These are phyloP conservation scores for Oophaga pumilio DNA, from an alignment of 2,113 vertebrate genomes.

Conservation along the genomic window DNA sequence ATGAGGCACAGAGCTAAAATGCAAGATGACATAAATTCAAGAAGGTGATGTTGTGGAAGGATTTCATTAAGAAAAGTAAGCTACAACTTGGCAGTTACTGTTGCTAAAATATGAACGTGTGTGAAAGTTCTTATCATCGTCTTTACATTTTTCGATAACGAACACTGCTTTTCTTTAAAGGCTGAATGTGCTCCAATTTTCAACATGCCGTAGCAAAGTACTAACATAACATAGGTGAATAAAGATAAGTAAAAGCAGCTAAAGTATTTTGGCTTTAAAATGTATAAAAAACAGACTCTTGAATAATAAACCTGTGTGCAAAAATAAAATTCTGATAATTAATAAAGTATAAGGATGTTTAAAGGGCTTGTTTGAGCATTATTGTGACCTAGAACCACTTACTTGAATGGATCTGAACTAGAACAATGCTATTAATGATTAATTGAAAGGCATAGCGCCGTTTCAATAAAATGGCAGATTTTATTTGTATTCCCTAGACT, in stretches of 20 bases:
- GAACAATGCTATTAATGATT: too few species aligned
- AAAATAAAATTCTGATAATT: too few species aligned
- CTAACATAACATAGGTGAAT: background rate
- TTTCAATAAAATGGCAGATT: too few species aligned
- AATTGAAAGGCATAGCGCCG: too few species aligned
- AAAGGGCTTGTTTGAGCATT: too few species aligned
- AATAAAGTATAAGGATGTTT: too few species aligned
- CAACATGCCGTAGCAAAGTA: background rate
- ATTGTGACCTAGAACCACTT: too few species aligned
- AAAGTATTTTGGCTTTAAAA: background rate
- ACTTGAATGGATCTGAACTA: too few species aligned
- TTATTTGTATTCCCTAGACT: too few species aligned
- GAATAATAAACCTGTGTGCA: too few species aligned
- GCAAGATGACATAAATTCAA: constrained; percentile 35
- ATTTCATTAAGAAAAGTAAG: constrained; percentile 44
- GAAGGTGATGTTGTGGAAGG: constrained; percentile 50
- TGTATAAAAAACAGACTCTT: background rate
- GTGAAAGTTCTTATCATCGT: background rate
- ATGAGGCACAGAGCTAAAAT: constrained; percentile 50
- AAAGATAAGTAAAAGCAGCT: background rate
- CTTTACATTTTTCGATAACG: background rate
- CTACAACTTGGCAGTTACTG: constrained; percentile 13
- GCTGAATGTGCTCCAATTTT: background rate
- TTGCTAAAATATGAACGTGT: background rate
- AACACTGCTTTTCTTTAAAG: background rate